phyloP scores from a whole-genome alignment of 2,113 vertebrate genomes.

The Alexandromys fortis region DNA sequence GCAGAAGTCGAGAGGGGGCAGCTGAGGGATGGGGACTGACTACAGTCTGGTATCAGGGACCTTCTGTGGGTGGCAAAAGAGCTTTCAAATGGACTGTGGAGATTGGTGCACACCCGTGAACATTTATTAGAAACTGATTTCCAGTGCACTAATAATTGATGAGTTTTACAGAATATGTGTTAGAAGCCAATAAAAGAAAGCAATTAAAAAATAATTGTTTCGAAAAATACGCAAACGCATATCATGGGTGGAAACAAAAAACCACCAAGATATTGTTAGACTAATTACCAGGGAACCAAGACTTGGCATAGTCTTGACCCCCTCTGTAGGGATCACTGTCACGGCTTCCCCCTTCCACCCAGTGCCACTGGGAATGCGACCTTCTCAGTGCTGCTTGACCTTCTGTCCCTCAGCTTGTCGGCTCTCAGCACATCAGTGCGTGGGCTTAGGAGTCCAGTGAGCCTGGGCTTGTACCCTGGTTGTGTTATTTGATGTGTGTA shows the following conservation, averaged over 20 bases:
- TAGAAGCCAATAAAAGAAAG: conserved; percentile 27
- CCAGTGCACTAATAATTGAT: not conserved
- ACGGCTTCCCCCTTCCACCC: not conserved
- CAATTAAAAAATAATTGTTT: conserved; percentile 37
- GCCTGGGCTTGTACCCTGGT: not conserved
- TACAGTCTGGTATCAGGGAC: not conserved
- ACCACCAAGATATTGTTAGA: not conserved
- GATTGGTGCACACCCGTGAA: not conserved
- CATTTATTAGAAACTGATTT: conserved; percentile 30
- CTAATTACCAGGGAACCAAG: not conserved
- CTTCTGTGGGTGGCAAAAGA: not conserved
- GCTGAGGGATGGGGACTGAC: not conserved
- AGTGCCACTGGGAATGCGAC: not conserved
- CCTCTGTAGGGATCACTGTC: not conserved
- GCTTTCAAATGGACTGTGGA: not conserved
- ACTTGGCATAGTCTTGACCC: not conserved
- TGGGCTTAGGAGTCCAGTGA: not conserved
- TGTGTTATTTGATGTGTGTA: not conserved
- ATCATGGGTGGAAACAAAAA: not conserved
- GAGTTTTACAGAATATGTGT: not conserved
- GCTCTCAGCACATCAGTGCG: not conserved
- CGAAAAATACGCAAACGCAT: not conserved
- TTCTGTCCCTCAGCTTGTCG: not conserved
- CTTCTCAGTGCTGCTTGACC: not conserved
- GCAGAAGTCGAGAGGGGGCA: not conserved